Evolutionary conservation across 2,888 invertebrate species (phyloP).

Genomic region (Crocallis elinguaria): DNA sequence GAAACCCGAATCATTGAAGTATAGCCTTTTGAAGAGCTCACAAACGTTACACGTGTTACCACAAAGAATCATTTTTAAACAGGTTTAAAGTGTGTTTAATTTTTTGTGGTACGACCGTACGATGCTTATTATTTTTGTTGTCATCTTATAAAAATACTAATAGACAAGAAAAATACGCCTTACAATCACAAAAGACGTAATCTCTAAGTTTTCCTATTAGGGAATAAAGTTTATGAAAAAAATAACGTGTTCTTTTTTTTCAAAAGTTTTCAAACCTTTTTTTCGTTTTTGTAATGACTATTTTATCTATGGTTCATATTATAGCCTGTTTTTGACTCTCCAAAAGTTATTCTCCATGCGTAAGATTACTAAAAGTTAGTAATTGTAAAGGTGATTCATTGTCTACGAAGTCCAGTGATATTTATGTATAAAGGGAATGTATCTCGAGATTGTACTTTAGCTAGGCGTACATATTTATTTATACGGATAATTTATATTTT

Average conservation of each 20-base stretch:
- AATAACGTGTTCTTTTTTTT: too few relatives aligned
- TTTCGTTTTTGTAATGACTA: too few relatives aligned
- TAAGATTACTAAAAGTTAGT: constrained; percentile 25
- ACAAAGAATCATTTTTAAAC: too few relatives aligned
- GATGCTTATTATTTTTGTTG: too few relatives aligned
- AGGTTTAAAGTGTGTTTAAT: too few relatives aligned
- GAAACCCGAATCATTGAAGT: neutral
- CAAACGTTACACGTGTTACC: neutral
- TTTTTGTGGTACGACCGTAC: too few relatives aligned
- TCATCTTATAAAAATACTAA: too few relatives aligned
- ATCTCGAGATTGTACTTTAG: constrained; percentile 69
- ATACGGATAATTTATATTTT: constrained; percentile 56
- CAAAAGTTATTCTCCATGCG: neutral
- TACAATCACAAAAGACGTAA: too few relatives aligned
- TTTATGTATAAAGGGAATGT: constrained; percentile 63
- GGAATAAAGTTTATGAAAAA: too few relatives aligned
- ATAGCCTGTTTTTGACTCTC: neutral
- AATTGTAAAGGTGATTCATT: constrained; percentile 26
- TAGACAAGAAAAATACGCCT: too few relatives aligned
- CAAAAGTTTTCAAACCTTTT: too few relatives aligned
- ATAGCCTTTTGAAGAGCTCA: neutral
- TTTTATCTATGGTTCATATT: neutral
- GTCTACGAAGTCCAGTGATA: constrained; percentile 39
- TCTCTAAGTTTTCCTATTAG: too few relatives aligned
- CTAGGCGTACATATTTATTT: constrained; percentile 75